Conservation (phyloP, 53 echinoderm and acorn worm genomes). For the Crossaster papposus region DNA sequence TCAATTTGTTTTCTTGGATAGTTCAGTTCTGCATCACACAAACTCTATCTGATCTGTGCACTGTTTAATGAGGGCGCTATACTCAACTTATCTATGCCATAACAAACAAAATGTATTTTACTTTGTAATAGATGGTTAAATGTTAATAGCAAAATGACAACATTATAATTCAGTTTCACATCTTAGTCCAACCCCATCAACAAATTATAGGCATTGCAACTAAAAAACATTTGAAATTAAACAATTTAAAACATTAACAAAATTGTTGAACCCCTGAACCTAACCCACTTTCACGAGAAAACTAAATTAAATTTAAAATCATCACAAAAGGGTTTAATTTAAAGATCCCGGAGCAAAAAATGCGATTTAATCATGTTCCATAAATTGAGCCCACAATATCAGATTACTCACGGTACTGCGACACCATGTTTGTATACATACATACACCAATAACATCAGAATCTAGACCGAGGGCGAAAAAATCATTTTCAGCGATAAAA, state of each 20-base stretch:
- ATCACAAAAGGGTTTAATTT: neutral
- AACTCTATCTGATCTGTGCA: neutral
- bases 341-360: neutral
- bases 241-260: neutral
- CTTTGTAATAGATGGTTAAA: no score
- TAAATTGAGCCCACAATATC: neutral
- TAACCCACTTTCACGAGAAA: neutral
- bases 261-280: neutral
- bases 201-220: no score
- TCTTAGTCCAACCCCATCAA: no score
- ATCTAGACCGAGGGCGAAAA: neutral
- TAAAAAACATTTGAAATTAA: no score
- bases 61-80: neutral
- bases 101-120: no score
- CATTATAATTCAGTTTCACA: no score
- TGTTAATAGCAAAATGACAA: no score
- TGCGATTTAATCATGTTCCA: neutral
- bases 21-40: neutral
- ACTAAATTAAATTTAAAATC: neutral
- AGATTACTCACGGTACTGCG: no score
- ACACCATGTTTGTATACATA: neutral
- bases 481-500: neutral
- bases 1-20: no score
- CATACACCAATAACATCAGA: neutral
- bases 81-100: neutral